A percentile compares a stretch with the other conserved stretches of the same genome.
phyloP scores from a whole-genome alignment of 2,888 invertebrate genomes.

The Drosophila merina region DNA sequence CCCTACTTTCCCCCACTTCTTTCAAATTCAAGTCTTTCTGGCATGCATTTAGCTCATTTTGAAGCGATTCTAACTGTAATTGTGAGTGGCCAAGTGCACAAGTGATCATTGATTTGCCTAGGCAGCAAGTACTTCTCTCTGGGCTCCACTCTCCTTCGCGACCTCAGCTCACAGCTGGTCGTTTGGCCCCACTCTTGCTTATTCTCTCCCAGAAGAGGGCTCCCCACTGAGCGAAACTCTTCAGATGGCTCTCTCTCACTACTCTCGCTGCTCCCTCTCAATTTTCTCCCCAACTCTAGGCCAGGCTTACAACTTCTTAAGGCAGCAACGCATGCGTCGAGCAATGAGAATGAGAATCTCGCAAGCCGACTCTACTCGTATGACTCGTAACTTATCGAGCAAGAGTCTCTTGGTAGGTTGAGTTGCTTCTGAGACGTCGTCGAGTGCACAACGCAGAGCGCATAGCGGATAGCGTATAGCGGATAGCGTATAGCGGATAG shows the following conservation, averaged over 20 bases:
- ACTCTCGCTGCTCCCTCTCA: not conserved
- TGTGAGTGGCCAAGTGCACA: slow-evolving; percentile 55
- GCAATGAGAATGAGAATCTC: not conserved
- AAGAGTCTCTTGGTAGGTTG: not conserved
- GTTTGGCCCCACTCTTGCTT: not conserved
- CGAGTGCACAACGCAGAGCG: slow-evolving; percentile 71
- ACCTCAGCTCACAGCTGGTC: slow-evolving; percentile 24
- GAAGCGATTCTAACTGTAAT: slow-evolving; percentile 53
- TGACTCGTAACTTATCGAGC: not conserved
- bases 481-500: slow-evolving; percentile 42
- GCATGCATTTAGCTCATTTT: slow-evolving; percentile 46
- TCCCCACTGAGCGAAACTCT: not conserved
- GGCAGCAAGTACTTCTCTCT: slow-evolving; percentile 26
- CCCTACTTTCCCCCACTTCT: slow-evolving; percentile 10
- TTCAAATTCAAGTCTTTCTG: slow-evolving; percentile 18
- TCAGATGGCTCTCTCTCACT: not conserved
- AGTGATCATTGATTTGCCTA: slow-evolving; percentile 71
- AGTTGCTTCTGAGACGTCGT: slow-evolving; percentile 73
- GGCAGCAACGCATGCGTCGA: slow-evolving; percentile 21
- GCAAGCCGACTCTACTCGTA: not conserved
- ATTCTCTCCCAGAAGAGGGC: not conserved
- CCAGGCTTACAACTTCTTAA: slow-evolving; percentile 48
- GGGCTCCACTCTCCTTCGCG: slow-evolving; percentile 25
- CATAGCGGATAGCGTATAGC: slow-evolving; percentile 35
- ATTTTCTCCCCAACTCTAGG: not conserved